phyloP scores from a whole-genome alignment of 2,113 vertebrate species.

The Orientallactaga bullata region DNA sequence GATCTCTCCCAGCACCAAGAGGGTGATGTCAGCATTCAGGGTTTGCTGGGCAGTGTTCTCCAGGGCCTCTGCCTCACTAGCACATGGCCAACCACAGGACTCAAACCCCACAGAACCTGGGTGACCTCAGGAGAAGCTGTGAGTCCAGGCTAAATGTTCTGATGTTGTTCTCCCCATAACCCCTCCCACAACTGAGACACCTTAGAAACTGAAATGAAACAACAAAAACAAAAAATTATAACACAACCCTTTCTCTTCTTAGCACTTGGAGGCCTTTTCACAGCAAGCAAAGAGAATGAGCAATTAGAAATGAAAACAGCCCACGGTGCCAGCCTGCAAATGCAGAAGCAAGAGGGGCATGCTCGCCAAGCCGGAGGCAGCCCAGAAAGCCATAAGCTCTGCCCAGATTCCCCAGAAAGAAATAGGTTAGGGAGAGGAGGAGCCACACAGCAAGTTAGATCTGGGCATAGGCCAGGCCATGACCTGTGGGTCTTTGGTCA shows the following conservation, averaged over 20 bases:
- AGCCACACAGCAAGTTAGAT: background rate
- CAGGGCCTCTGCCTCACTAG: background rate
- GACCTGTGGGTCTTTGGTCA: background rate
- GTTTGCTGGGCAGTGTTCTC: rapidly evolving
- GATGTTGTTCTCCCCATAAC: background rate
- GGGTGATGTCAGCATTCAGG: background rate
- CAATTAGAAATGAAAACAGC: conserved; percentile 38
- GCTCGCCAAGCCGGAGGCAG: background rate
- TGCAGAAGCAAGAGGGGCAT: background rate
- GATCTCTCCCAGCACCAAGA: background rate
- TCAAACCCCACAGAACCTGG: background rate
- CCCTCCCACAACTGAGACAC: background rate
- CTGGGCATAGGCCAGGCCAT: background rate
- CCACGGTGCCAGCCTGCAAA: background rate
- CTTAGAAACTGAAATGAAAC: conserved; percentile 24
- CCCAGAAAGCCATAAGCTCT: background rate
- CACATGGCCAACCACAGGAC: background rate
- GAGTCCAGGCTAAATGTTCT: background rate
- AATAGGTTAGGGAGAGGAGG: too few relatives aligned
- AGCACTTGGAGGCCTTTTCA: conserved; percentile 53
- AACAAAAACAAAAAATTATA: background rate
- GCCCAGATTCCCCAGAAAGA: background rate
- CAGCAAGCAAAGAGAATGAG: background rate
- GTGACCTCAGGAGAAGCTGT: background rate
- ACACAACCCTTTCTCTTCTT: conserved; percentile 5